Evolutionary conservation across 2,888 invertebrate genomes (phyloP).

Genomic region (Deilephila elpenor): DNA sequence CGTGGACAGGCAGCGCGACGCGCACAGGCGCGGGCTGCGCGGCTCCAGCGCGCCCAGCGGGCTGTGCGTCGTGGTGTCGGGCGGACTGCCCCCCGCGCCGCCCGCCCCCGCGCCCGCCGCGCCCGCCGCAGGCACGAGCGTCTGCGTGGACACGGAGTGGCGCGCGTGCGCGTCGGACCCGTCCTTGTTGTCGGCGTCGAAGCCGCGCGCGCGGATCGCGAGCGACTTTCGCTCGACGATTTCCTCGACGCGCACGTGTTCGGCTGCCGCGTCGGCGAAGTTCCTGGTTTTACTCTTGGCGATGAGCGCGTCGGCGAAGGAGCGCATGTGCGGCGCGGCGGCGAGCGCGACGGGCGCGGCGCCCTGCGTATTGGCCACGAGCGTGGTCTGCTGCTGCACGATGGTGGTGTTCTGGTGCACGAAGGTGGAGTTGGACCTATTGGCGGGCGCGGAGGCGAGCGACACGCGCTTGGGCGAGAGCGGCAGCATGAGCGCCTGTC

Average conservation of each 20-base stretch:
- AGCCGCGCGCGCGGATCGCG: constrained; percentile 19
- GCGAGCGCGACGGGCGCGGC: constrained; percentile 52
- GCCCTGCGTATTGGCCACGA: constrained; percentile 88
- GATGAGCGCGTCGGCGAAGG: constrained; percentile 9
- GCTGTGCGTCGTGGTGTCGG: constrained; percentile 94
- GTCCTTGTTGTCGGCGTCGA: constrained; percentile 30
- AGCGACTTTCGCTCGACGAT: not conserved
- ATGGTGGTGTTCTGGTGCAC: constrained; percentile 95
- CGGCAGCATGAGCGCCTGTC: constrained; percentile 89
- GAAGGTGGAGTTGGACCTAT: constrained; percentile 88
- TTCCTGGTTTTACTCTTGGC: constrained; percentile 3
- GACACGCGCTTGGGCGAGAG: constrained; percentile 86
- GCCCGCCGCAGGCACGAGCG: constrained; percentile 64
- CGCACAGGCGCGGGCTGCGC: constrained; percentile 48
- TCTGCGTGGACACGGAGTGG: constrained; percentile 91
- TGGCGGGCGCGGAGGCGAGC: constrained; percentile 76
- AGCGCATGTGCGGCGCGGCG: constrained; percentile 23
- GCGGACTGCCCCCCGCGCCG: constrained; percentile 81
- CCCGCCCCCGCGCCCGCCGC: constrained; percentile 40
- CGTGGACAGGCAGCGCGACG: constrained; percentile 42
- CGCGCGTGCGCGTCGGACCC: constrained; percentile 67
- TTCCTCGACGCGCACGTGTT: constrained; percentile 8
- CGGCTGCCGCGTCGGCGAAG: not conserved
- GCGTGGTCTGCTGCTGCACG: constrained; percentile 91
- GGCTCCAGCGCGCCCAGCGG: constrained; percentile 86